These are phyloP conservation scores for Neodiprion pinetum DNA, from an alignment of 1,140 invertebrate species.

Conservation along the genomic window DNA sequence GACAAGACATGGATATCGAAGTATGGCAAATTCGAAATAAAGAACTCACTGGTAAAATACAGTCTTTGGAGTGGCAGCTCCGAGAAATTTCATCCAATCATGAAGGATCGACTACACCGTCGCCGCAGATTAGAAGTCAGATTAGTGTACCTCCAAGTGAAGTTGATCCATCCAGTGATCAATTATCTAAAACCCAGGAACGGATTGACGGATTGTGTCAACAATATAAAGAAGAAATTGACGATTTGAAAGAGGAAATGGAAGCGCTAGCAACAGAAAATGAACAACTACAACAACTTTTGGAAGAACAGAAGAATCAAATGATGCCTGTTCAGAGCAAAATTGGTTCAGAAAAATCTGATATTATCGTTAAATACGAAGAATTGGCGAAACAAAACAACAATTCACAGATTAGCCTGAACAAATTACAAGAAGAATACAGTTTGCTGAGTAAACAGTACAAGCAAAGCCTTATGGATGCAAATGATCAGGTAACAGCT, in stretches of 20 bases:
- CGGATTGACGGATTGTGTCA: slow-evolving; percentile 1
- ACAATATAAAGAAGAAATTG: slow-evolving; percentile 51
- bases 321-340: slow-evolving; percentile 42
- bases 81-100: neutral
- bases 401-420: slow-evolving; percentile 35
- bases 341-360: slow-evolving; percentile 30
- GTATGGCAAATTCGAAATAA: slow-evolving; percentile 74
- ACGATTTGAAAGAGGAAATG: slow-evolving; percentile 63
- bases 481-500: slow-evolving; percentile 43
- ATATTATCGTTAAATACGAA: slow-evolving; percentile 38
- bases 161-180: neutral
- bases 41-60: slow-evolving; percentile 69
- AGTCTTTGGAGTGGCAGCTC: slow-evolving; percentile 56
- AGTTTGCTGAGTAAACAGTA: slow-evolving; percentile 42
- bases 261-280: slow-evolving; percentile 73
- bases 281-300: slow-evolving; percentile 72
- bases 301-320: slow-evolving; percentile 65
- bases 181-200: neutral
- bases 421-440: slow-evolving; percentile 44
- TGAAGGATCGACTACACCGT: neutral
- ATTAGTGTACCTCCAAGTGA: neutral
- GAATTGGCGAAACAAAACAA: slow-evolving; percentile 33
- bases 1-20: slow-evolving; percentile 72
- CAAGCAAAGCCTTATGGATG: slow-evolving; percentile 46
- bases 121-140: neutral